Base-by-base conservation (phyloP, 2,797 vertebrate genomes). In the Acestrorhynchus altus region DNA sequence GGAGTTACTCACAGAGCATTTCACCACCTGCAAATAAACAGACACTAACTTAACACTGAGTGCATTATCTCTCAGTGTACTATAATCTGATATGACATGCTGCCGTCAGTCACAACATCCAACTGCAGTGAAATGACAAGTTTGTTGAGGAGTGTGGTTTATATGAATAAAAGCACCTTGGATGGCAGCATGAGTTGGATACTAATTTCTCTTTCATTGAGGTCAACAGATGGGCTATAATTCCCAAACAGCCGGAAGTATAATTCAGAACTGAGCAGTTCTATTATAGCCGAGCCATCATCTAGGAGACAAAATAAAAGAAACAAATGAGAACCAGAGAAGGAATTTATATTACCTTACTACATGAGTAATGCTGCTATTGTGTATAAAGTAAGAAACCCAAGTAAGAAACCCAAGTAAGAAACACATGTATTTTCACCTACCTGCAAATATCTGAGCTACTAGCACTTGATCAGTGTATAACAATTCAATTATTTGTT, bases 1-100 rank as follows among this genome's bases (percentile, higher is more conserved):
- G n/a, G n/a, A n/a, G 68, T 88, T 92, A 47, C 90, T 89, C 46
- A 93, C 82, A 57, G 92, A 90, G 61, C 91, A 92, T 78, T 83
- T 87, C 20, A 90, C 84, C 49, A 92, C 80, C 91, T 93, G 74
- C 22, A 28, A 18, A 5, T 15, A 15, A 47, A 16, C 46, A 47
- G 4, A 52, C 18, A 52, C 1, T 1, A 20, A n/a, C 31, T 35
- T 35, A 35, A 22, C 18, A 3, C 16, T 18, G 47, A n/a, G 8
- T 54, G 51, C 24, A 10, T 10, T 22, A 22, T 54, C n/a, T 26
- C 10, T 56, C 11, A 13, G 54, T 56, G 22, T 35, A 6, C 31
- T 35, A 6, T 10, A 3, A 54, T 54, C 51, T 22, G 51, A 54
- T 56, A 10, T 12, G 22, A 20, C 8, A 2, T 11, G 13, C 8